Evolutionary conservation across 2,888 invertebrate genomes (phyloP).

Genomic region (Synergus gifuensis): DNA sequence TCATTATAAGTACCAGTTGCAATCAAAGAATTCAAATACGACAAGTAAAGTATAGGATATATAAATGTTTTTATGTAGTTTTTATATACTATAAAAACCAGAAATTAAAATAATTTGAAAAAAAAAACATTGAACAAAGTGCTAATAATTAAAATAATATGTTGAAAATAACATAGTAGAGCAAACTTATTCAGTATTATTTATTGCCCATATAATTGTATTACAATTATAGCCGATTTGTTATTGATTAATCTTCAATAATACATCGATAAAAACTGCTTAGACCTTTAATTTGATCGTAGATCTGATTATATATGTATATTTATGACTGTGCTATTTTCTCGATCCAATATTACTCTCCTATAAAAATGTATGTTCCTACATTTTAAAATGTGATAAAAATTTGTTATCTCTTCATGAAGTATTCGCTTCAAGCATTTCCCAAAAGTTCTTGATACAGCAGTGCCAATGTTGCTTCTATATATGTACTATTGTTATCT

Average conservation of each 20-base stretch:
- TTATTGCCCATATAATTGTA: neutral
- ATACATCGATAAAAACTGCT: neutral
- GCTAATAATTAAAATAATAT: neutral
- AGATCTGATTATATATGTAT: neutral
- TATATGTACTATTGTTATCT: neutral
- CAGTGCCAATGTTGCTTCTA: conserved; percentile 19
- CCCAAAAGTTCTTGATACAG: neutral
- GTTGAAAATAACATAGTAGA: neutral
- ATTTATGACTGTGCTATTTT: neutral
- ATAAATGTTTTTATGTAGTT: too few relatives aligned
- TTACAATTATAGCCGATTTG: neutral
- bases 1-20: neutral
- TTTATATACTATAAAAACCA: too few relatives aligned
- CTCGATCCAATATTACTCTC: neutral
- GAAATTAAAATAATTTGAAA: too few relatives aligned
- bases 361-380: conserved; percentile 35
- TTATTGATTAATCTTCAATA: neutral
- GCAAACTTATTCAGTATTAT: neutral
- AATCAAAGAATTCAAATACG: neutral
- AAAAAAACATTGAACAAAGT: too few relatives aligned
- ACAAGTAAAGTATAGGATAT: conserved; percentile 12
- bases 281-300: too few relatives aligned
- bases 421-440: neutral
- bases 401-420: neutral
- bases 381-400: conserved; percentile 38